Evolutionary conservation across 2,113 vertebrate species (phyloP), one percentile per base, ranked within the genome.

Genomic region (Dolichotis patagonum): DNA sequence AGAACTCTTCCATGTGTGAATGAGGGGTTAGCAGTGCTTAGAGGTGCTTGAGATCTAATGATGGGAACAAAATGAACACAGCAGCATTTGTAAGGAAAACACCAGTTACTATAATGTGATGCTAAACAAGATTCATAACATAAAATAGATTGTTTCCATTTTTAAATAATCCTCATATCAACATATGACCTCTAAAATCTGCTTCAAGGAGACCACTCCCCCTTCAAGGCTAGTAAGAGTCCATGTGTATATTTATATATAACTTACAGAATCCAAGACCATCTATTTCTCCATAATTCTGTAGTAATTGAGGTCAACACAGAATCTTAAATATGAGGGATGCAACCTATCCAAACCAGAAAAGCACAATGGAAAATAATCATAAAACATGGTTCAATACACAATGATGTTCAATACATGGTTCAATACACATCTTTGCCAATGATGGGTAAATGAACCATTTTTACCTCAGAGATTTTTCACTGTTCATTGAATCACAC

Each of bases 401-500:
- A 54, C 22, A 94, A 49, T 84, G 32, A n/a, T n/a, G n/a, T n/a
- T n/a, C n/a, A n/a, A n/a, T n/a, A 4, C 8, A 35, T 91, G 65
- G 41, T 75, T 96, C 93, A 84, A 3, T 19, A 30, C 16, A 54
- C 22, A 94, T 49, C n/a, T n/a, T n/a, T 84, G 32, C n/a, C 75
- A 77, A 13, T 92, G 81, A 92, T 28, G 43, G 52, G 32, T 43
- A 92, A 95, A 65, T 35, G 63, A 49, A 83, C 67, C 30, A 60
- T 46, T 89, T 97, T 95, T 97, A 63, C 67, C 86, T 96, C 75
- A 85, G 77, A 96, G 35, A 80, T 49, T 82, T 87, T 89, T 93
- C 49, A 92, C 52, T 91, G 35, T 38, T 95, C 86, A 82, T 0
- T 93, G 91, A 87, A 16, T 96, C 62, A 88, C 81, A 41, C 71